Evolutionary conservation across 2,888 invertebrate genomes (phyloP).

Genomic region (Diachrysia chrysitis): DNA sequence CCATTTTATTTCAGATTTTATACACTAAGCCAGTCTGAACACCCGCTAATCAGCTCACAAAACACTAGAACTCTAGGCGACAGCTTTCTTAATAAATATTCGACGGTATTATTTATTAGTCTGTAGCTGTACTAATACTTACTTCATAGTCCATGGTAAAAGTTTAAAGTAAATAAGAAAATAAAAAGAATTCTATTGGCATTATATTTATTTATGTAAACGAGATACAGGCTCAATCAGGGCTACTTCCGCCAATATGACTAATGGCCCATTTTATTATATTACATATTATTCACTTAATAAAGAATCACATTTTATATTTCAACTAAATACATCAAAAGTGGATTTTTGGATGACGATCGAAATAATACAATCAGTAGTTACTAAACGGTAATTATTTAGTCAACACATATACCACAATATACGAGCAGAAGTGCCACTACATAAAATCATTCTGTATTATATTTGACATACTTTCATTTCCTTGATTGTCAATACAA

Average conservation of each 20-base stretch:
- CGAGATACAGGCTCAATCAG: slow-evolving; percentile 74
- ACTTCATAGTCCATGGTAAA: no score
- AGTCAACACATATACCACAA: background rate
- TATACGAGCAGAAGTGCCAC: background rate
- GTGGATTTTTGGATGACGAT: slow-evolving; percentile 43
- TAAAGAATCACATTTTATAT: slow-evolving; percentile 67
- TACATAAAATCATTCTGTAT: background rate
- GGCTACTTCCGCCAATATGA: slow-evolving; percentile 73
- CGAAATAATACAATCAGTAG: slow-evolving; percentile 36
- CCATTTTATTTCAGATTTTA: no score
- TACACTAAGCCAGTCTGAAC: no score
- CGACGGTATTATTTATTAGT: no score
- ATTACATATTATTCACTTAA: slow-evolving; percentile 60
- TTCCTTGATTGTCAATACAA: background rate
- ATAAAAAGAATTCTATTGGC: slow-evolving; percentile 65
- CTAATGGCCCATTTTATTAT: slow-evolving; percentile 63
- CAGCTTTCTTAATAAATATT: no score
- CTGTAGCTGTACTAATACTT: no score
- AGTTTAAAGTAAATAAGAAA: slow-evolving; percentile 33
- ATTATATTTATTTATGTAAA: slow-evolving; percentile 83
- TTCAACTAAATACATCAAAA: slow-evolving; percentile 68
- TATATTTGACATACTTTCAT: background rate
- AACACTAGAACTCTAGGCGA: no score
- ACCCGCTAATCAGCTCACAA: no score
- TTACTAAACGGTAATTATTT: slow-evolving; percentile 26